Evolutionary conservation across 2,113 vertebrate genomes (phyloP).

Genomic region (Micronycteris hirsuta): DNA sequence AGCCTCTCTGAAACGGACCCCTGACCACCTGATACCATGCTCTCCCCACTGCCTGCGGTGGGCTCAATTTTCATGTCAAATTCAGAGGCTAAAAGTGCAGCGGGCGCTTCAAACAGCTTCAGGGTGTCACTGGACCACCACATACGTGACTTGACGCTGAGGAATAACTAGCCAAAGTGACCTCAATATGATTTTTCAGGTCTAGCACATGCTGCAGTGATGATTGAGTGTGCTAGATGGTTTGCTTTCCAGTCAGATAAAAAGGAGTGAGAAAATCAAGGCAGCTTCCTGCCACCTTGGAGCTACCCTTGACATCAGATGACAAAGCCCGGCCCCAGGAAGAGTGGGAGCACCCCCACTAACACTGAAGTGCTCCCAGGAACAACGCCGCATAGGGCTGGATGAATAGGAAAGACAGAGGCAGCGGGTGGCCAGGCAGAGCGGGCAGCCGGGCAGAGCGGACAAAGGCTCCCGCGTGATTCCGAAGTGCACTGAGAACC

Average conservation of each 20-base stretch:
- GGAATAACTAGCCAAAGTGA: not conserved
- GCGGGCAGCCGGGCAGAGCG: not conserved
- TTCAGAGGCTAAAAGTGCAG: not conserved
- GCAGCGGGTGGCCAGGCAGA: too few relatives aligned
- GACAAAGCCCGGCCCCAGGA: not conserved
- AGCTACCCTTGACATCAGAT: not conserved
- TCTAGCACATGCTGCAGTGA: not conserved
- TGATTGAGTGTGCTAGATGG: not conserved
- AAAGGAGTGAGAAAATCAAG: not conserved
- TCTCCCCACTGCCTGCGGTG: not conserved
- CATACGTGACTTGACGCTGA: not conserved
- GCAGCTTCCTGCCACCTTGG: not conserved
- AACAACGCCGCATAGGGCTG: not conserved
- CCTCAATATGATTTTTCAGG: not conserved
- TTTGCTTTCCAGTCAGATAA: not conserved
- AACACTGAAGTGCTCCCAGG: not conserved
- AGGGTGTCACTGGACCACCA: not conserved
- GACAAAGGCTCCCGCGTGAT: not conserved
- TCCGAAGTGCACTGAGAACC: too few relatives aligned
- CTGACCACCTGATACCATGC: rapidly evolving
- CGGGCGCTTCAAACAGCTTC: not conserved
- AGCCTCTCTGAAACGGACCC: not conserved
- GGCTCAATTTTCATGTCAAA: not conserved
- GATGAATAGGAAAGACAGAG: not conserved
- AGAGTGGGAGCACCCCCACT: not conserved